Base-by-base conservation (phyloP, 2,888 invertebrate species). In the Meandrusa payeni region DNA sequence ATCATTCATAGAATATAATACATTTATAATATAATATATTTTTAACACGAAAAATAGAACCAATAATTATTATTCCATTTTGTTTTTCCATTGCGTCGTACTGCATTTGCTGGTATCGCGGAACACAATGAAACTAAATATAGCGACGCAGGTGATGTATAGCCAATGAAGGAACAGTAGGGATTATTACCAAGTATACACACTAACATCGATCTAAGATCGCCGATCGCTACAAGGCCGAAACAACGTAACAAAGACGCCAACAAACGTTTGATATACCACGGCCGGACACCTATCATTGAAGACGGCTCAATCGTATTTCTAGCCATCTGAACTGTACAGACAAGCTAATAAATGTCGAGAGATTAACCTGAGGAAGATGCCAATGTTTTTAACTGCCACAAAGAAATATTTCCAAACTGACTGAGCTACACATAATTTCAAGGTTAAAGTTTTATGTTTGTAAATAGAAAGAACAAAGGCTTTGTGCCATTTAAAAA, bases 61-160 rank as follows among this genome's bases (percentile, higher is more conserved):
- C n/a, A n/a, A n/a, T n/a, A n/a, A n/a, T n/a, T n/a, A n/a, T n/a
- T n/a, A n/a, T n/a, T 36, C 33, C 5, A 24, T 28, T 37, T 37
- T 20, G 20, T 42, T 42, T 11, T 63, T 61, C 59, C 57, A 55
- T 28, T 44, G 44, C 50, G 47, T 41, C 37, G 46, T 50, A 49
- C 47, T 50, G 46, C 62, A 64, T 65, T 63, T 69, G 68, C 70
- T 70, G 67, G 73, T 78, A 70, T 70, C 67, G 72, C 69, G 65
- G 64, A 64, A 69, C 73, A 82, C 82, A 85, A 81, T 82, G 77
- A 70, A 67, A 72, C 81, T 85, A 86, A 83, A 76, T 81, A 81
- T 85, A 85, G 80, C 69, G 55, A 46, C 61, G 65, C 75, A 76
- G 76, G 72, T 75, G 72, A 71, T 71, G 67, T 65, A 68, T 63